Conservation (phyloP, 35 echinoderm and acorn worm species). For the Lytechinus pictus region DNA sequence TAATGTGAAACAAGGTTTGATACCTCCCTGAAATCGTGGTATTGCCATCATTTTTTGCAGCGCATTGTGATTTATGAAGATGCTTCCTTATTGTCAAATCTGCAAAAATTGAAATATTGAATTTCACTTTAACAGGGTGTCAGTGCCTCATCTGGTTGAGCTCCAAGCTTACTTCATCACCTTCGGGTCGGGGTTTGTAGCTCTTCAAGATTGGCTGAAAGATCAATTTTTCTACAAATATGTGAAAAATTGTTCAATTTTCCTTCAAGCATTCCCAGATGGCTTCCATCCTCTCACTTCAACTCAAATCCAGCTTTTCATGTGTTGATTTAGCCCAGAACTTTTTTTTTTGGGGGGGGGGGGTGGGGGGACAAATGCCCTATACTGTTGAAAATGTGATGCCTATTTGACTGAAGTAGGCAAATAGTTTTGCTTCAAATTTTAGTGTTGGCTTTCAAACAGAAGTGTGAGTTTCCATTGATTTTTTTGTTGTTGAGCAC, state of each 20-base stretch:
- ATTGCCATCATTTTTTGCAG: too few species aligned
- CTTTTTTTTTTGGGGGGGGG: background rate
- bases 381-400: background rate
- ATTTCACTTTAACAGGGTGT: background rate
- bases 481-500: too few species aligned
- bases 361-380: background rate
- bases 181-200: background rate
- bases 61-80: too few species aligned
- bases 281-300: background rate
- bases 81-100: too few species aligned
- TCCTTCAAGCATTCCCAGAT: background rate
- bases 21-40: too few species aligned
- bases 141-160: background rate
- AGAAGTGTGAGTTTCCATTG: too few species aligned
- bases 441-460: too few species aligned
- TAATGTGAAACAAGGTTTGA: too few species aligned
- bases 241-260: background rate
- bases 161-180: slow-evolving; percentile 10
- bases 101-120: too few species aligned
- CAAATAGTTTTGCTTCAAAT: background rate
- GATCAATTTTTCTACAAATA: slow-evolving; percentile 10
- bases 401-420: background rate
- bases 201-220: background rate
- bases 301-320: background rate
- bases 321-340: background rate